Evolutionary conservation across 2,113 vertebrate species (phyloP).

Genomic region (Chaetura pelagica): DNA sequence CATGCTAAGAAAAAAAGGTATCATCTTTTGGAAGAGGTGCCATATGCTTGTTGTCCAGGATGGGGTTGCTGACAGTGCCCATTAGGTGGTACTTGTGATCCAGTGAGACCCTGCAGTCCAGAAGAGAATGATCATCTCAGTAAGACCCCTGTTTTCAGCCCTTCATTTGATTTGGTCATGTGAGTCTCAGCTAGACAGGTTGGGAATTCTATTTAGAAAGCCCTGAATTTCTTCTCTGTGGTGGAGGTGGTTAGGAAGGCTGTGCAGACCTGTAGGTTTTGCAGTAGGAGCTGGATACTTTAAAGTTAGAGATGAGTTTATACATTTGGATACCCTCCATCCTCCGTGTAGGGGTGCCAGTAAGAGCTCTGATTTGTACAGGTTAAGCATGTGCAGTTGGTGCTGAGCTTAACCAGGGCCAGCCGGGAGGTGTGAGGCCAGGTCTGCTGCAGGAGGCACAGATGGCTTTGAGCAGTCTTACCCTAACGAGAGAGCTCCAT

Average conservation of each 20-base stretch:
- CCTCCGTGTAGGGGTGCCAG: accelerated
- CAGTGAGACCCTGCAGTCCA: neutral
- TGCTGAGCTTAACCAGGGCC: neutral
- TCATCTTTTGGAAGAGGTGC: neutral
- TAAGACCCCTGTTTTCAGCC: neutral
- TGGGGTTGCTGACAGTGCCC: neutral
- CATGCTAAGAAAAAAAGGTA: neutral
- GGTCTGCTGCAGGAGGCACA: neutral
- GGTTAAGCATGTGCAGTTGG: neutral
- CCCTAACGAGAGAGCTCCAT: accelerated
- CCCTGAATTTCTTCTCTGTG: neutral
- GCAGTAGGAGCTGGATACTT: neutral
- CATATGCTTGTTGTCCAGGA: accelerated
- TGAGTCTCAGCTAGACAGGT: neutral
- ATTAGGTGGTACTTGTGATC: neutral
- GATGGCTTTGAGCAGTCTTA: neutral
- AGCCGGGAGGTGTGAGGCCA: neutral
- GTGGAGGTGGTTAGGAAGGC: neutral
- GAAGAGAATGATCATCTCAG: neutral
- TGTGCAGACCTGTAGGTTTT: neutral
- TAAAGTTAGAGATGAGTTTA: neutral
- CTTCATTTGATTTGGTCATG: neutral
- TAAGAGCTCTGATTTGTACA: neutral
- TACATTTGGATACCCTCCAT: neutral
- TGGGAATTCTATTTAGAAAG: neutral